phyloP scores from a whole-genome alignment of 2,888 invertebrate genomes.

The Acronicta aceris region DNA sequence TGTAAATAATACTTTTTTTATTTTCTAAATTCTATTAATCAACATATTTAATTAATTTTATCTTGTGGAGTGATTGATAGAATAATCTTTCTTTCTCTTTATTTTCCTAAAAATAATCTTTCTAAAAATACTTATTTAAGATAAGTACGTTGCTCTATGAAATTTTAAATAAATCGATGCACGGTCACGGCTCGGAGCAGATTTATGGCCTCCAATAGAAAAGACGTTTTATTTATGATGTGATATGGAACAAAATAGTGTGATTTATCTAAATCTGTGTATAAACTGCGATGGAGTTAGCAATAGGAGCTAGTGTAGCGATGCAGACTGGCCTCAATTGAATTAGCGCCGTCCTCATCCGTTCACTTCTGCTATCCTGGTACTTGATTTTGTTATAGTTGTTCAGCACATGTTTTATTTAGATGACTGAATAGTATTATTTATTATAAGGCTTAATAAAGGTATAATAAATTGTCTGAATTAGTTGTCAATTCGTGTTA shows the following conservation, averaged over 20 bases:
- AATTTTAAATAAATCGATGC: conserved; percentile 14
- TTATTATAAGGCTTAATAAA: too few species aligned
- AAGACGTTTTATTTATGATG: conserved; percentile 1
- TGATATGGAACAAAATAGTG: background rate
- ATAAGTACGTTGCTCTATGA: too few species aligned
- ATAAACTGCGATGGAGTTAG: conserved; percentile 8
- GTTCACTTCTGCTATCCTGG: conserved; percentile 14
- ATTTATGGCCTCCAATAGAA: conserved; percentile 9
- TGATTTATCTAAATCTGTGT: conserved; percentile 3
- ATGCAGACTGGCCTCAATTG: conserved; percentile 32
- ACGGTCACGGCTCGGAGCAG: background rate
- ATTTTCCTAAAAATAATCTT: too few species aligned
- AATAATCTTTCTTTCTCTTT: too few species aligned
- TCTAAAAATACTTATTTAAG: too few species aligned
- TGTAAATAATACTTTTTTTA: too few species aligned
- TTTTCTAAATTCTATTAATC: too few species aligned
- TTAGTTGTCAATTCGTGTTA: too few species aligned
- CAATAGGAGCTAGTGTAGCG: conserved; percentile 1
- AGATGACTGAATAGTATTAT: background rate
- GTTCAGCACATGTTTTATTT: background rate
- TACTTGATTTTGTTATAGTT: conserved; percentile 8
- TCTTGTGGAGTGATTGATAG: too few species aligned
- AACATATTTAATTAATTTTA: too few species aligned
- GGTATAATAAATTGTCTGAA: too few species aligned
- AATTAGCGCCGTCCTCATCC: conserved; percentile 30